phyloP scores from a whole-genome alignment of 2,113 vertebrate genomes.

The Propithecus coquereli region DNA sequence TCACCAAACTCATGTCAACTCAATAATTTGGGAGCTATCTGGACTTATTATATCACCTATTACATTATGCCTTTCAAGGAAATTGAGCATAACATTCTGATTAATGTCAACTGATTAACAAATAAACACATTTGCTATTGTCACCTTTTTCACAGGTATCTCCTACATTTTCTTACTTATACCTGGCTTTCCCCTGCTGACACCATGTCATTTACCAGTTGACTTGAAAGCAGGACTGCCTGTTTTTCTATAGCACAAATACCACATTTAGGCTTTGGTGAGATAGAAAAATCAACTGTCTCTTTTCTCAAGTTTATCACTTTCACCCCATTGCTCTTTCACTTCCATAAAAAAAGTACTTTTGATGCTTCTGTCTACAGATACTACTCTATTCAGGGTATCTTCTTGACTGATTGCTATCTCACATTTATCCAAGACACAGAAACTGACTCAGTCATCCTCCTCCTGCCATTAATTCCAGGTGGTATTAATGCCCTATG shows the following conservation, averaged over 20 bases:
- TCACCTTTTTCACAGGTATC: background rate
- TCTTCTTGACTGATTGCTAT: background rate
- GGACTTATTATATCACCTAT: background rate
- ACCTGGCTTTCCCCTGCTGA: background rate
- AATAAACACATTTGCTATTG: background rate
- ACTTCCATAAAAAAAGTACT: background rate
- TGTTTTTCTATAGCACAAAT: background rate
- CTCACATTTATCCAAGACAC: background rate
- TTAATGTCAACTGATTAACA: background rate
- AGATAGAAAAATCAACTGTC: background rate
- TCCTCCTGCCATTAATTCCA: background rate
- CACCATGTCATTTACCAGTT: background rate
- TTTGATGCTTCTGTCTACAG: background rate
- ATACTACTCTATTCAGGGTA: background rate
- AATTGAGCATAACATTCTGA: background rate
- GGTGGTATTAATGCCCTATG: background rate
- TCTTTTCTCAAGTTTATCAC: background rate
- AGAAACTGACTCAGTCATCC: background rate
- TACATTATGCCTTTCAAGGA: background rate
- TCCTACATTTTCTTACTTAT: background rate
- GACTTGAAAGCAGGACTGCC: background rate
- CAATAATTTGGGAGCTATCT: background rate
- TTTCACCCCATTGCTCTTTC: background rate
- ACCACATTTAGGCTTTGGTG: background rate
- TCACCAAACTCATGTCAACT: background rate